These are phyloP conservation scores for Heliconius ethilla DNA, from an alignment of 2,888 invertebrate species.

Conservation along the genomic window DNA sequence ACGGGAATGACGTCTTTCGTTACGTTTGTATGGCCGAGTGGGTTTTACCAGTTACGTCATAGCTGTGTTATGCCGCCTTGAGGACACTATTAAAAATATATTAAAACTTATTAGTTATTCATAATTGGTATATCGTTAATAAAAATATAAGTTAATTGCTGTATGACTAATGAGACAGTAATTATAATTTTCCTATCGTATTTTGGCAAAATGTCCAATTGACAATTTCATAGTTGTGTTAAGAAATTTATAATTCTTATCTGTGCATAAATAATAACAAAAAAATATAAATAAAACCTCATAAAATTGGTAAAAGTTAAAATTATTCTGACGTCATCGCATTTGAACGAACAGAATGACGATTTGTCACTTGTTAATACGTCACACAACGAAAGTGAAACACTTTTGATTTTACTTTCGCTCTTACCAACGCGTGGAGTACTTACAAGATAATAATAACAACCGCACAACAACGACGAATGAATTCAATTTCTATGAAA, in stretches of 20 bases:
- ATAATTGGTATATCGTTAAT: background rate
- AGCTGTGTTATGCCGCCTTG: background rate
- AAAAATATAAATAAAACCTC: background rate
- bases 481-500: no score
- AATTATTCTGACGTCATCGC: constrained; percentile 2
- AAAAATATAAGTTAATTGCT: background rate
- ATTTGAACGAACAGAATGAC: background rate
- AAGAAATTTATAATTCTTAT: background rate
- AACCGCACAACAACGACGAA: no score
- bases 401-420: constrained; percentile 11
- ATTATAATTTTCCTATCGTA: background rate
- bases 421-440: no score
- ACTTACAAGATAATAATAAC: no score
- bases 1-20: constrained; percentile 4
- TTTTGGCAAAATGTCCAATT: background rate
- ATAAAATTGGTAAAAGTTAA: background rate
- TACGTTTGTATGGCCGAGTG: background rate
- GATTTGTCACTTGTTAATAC: background rate
- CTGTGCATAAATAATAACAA: background rate
- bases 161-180: background rate
- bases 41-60: constrained; percentile 12
- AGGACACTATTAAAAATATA: background rate
- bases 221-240: background rate
- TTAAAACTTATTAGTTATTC: background rate
- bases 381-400: constrained; percentile 14